phyloP scores from a whole-genome alignment of 2,888 invertebrate species.

The Lasioglossum malachurum region DNA sequence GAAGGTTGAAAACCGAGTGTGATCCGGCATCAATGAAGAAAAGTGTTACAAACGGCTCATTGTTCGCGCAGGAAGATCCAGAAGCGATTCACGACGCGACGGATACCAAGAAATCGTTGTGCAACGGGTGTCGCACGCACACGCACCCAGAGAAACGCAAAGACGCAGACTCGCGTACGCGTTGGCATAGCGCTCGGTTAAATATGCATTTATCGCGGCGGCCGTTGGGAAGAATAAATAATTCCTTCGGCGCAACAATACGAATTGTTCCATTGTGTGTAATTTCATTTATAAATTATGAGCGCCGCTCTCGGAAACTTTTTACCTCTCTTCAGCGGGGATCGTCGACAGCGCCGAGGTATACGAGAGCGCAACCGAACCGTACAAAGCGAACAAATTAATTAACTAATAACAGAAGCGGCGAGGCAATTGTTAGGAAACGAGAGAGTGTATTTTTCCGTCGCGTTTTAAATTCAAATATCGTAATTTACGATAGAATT shows the following conservation, averaged over 20 bases:
- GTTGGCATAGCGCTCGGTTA: slow-evolving; percentile 30
- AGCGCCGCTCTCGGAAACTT: slow-evolving; percentile 28
- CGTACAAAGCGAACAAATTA: slow-evolving; percentile 38
- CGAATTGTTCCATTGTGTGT: slow-evolving; percentile 53
- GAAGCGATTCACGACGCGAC: slow-evolving; percentile 34
- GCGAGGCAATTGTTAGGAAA: slow-evolving; percentile 41
- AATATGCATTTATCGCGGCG: slow-evolving; percentile 47
- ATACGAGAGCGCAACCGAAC: not conserved
- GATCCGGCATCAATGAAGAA: slow-evolving; percentile 42
- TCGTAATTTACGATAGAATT: slow-evolving; percentile 30
- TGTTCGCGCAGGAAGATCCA: slow-evolving; percentile 43
- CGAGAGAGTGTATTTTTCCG: slow-evolving; percentile 25
- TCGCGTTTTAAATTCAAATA: slow-evolving; percentile 33
- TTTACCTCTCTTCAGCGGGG: not conserved
- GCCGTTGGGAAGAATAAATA: slow-evolving; percentile 53
- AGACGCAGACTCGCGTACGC: slow-evolving; percentile 3
- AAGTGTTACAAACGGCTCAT: slow-evolving; percentile 45
- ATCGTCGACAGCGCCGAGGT: not conserved
- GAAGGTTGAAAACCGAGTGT: not conserved
- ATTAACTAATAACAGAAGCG: slow-evolving; percentile 51
- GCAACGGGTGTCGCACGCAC: slow-evolving; percentile 39
- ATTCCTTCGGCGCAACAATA: slow-evolving; percentile 49
- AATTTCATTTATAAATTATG: slow-evolving; percentile 50
- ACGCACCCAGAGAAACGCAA: slow-evolving; percentile 8
- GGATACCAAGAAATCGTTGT: slow-evolving; percentile 35